phyloP scores from a whole-genome alignment of 1,140 invertebrate genomes.

The Batillaria attramentaria region DNA sequence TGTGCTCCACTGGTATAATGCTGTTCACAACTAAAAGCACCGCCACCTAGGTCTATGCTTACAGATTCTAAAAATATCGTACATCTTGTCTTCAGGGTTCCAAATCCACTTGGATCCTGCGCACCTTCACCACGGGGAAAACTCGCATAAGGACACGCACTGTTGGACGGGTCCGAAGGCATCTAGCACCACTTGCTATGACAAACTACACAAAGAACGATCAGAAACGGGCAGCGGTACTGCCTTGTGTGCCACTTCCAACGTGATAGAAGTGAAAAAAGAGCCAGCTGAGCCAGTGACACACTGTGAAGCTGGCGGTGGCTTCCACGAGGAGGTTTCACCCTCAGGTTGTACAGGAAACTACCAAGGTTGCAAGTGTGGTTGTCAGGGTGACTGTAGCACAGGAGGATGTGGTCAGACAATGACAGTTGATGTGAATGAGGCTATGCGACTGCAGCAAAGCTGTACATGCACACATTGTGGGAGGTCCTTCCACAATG shows the following conservation, averaged over 20 bases:
- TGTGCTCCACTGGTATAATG: too few relatives aligned
- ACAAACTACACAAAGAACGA: not conserved
- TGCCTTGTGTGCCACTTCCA: not conserved
- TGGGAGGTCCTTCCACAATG: not conserved
- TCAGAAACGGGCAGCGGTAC: not conserved
- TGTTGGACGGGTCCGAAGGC: too few relatives aligned
- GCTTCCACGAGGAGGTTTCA: not conserved
- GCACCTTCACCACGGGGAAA: too few relatives aligned
- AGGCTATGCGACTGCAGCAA: not conserved
- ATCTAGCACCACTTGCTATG: not conserved
- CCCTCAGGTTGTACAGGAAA: conserved; percentile 5
- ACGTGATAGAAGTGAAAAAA: not conserved
- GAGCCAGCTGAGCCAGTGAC: not conserved
- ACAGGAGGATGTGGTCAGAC: not conserved
- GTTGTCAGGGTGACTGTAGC: not conserved
- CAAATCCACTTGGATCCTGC: too few relatives aligned
- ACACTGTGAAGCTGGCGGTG: not conserved
- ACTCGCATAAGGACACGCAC: too few relatives aligned
- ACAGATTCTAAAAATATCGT: too few relatives aligned
- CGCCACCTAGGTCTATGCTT: too few relatives aligned
- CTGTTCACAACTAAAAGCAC: too few relatives aligned
- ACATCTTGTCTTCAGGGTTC: too few relatives aligned
- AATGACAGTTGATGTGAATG: not conserved
- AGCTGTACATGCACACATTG: conserved; percentile 14
- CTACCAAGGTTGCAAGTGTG: not conserved